Base-by-base conservation (phyloP, 2,888 invertebrate genomes). In the Corythucha ciliata region DNA sequence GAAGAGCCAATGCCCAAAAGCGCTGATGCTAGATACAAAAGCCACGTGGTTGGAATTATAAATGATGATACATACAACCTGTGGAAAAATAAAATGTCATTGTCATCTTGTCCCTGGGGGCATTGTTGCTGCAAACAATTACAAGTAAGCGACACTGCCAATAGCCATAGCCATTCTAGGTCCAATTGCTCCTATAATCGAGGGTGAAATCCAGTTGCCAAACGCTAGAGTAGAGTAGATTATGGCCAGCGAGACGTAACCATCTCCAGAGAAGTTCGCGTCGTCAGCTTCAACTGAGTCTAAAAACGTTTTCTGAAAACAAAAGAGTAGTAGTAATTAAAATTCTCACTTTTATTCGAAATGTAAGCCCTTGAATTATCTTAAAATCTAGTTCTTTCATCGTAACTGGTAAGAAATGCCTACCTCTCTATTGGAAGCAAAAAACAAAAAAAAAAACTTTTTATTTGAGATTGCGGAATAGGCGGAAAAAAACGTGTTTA, bases 151-250 rank as follows among this genome's bases (percentile, higher is more conserved):
- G 8, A 80, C 57, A 26, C 81, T 85, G 27, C 94, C 94, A 41
- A 84, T 71, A 32, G 94, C 67, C 85, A 98, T 94, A 1, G 92
- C 81, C 24, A 82, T 76, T 59, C 91, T 79, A 0, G 94, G 86
- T 0, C 93, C 92, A 0, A 87, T 79, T 51, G 88, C 69, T 45
- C 83, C 82, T 61, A 97, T 86, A 60, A 88, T 77, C 1, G 94
- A 90, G 0, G 97, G 96, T 0, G 94, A 86, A 63, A 89, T 68
- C 91, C 96, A 96, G 70, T 97, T 97, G 67, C 83, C 85, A 3
- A 89, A 64, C 0, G 96, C 88, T 66, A 97, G 83, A 7, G 86
- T 82, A 0, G 83, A 81, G 69, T 97, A 97, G 61, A 97, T 87
- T 63, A 97, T 84, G 12, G 92, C 87, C 67, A 96, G 72, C 55